Percentiles rank a stretch among this genome's conserved stretches.
Evolutionary conservation across 2,888 invertebrate genomes (phyloP).

Genomic region (Erebia ligea): DNA sequence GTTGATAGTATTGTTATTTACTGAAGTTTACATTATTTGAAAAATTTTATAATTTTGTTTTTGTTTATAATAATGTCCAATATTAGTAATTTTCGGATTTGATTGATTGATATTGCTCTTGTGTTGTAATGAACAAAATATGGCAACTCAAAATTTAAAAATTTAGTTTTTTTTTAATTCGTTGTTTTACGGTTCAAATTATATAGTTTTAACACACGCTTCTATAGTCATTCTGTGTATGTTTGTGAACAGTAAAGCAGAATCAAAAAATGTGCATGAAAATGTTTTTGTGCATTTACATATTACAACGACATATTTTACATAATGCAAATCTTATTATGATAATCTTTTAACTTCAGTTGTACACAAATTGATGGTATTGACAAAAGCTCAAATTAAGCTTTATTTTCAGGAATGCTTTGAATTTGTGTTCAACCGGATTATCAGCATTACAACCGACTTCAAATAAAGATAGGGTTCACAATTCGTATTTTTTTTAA

Average conservation of each 20-base stretch:
- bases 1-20: constrained; percentile 17
- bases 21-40: constrained; percentile 17
- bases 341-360: neutral
- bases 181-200: neutral
- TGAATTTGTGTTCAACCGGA: neutral
- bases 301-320: neutral
- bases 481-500: neutral
- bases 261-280: neutral
- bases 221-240: constrained; percentile 5
- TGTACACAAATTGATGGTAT: too few species aligned
- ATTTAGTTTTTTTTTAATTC: constrained; percentile 1
- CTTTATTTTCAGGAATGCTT: too few species aligned
- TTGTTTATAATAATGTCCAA: neutral
- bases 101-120: neutral
- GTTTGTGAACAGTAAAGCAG: neutral
- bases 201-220: neutral
- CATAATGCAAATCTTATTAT: neutral
- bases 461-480: neutral
- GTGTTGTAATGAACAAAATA: neutral
- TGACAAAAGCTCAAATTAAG: too few species aligned
- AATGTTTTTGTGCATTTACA: neutral
- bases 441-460: neutral
- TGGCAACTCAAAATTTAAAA: constrained; percentile 2
- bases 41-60: constrained; percentile 16
- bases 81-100: constrained; percentile 13